Evolutionary conservation across 2,888 invertebrate genomes (phyloP).

Genomic region (Drosophila maculinotata): DNA sequence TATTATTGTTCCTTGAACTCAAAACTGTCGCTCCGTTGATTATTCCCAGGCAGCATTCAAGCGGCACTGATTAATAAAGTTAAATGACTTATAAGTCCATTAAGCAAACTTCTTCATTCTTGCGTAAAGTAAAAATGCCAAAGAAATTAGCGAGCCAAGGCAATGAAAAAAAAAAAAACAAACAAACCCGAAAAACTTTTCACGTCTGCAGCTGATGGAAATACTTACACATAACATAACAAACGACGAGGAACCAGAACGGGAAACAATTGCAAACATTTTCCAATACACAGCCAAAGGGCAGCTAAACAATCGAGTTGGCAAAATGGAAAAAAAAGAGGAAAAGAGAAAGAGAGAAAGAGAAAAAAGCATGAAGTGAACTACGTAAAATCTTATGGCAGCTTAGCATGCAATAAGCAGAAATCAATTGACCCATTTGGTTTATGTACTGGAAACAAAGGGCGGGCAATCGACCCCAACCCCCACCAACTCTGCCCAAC

Average conservation of each 20-base stretch:
- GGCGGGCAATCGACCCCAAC: slow-evolving; percentile 15
- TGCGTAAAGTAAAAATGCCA: slow-evolving; percentile 68
- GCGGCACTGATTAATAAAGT: slow-evolving; percentile 75
- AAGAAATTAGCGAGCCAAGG: slow-evolving; percentile 67
- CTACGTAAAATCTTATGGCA: slow-evolving; percentile 68
- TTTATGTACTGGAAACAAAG: slow-evolving; percentile 79
- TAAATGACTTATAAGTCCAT: slow-evolving; percentile 76
- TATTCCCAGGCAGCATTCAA: slow-evolving; percentile 47
- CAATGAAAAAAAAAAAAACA: slow-evolving; percentile 12
- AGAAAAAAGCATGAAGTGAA: slow-evolving; percentile 25
- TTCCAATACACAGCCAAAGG: slow-evolving; percentile 52
- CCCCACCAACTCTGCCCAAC: slow-evolving; percentile 14
- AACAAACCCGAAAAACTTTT: slow-evolving; percentile 38
- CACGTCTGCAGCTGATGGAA: slow-evolving; percentile 75
- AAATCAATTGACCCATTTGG: slow-evolving; percentile 83
- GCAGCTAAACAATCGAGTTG: slow-evolving; percentile 20
- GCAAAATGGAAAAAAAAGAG: not conserved
- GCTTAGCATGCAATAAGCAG: slow-evolving; percentile 78
- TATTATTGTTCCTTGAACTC: slow-evolving; percentile 40
- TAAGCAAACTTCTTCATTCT: slow-evolving; percentile 72
- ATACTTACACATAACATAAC: slow-evolving; percentile 64
- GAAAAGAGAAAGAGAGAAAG: not conserved
- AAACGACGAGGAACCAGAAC: slow-evolving; percentile 29
- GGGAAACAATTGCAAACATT: slow-evolving; percentile 68
- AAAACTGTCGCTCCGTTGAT: slow-evolving; percentile 12